phyloP scores from a whole-genome alignment of 2,888 invertebrate genomes.

The Monochamus alternatus region DNA sequence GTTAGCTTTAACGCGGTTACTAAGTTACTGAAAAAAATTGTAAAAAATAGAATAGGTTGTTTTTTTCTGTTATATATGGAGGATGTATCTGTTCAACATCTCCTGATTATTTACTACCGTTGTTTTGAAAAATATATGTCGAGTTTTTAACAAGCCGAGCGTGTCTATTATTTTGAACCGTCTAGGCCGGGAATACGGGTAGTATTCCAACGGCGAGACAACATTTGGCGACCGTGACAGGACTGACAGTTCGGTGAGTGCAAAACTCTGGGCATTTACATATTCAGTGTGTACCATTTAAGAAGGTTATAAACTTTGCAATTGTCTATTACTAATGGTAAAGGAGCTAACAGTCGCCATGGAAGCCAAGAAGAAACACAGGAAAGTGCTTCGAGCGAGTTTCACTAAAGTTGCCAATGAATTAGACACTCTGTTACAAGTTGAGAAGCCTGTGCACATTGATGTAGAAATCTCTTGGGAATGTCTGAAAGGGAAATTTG shows the following conservation, averaged over 20 bases:
- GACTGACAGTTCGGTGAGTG: neutral
- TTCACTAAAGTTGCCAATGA: neutral
- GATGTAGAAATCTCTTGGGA: slow-evolving; percentile 11
- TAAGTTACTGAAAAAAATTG: too few relatives aligned
- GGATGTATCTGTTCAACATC: too few relatives aligned
- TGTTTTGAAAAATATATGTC: too few relatives aligned
- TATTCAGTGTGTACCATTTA: neutral
- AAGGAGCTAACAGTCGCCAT: neutral
- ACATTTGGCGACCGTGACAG: slow-evolving; percentile 6
- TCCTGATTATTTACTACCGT: too few relatives aligned
- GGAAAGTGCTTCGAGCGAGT: slow-evolving; percentile 11
- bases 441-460: neutral
- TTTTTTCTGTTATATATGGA: too few relatives aligned
- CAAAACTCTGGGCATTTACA: neutral
- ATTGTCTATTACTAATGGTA: too few relatives aligned
- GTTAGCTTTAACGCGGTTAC: too few relatives aligned
- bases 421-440: slow-evolving; percentile 7
- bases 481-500: slow-evolving; percentile 17
- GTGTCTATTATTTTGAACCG: too few relatives aligned
- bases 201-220: too few relatives aligned
- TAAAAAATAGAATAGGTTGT: too few relatives aligned
- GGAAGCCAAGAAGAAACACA: slow-evolving; percentile 4
- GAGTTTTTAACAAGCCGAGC: too few relatives aligned
- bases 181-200: too few relatives aligned
- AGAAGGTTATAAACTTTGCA: neutral